These are phyloP conservation scores for Diadumene lineata DNA, from an alignment of 92 coral and sea anemone species.

Conservation along the genomic window DNA sequence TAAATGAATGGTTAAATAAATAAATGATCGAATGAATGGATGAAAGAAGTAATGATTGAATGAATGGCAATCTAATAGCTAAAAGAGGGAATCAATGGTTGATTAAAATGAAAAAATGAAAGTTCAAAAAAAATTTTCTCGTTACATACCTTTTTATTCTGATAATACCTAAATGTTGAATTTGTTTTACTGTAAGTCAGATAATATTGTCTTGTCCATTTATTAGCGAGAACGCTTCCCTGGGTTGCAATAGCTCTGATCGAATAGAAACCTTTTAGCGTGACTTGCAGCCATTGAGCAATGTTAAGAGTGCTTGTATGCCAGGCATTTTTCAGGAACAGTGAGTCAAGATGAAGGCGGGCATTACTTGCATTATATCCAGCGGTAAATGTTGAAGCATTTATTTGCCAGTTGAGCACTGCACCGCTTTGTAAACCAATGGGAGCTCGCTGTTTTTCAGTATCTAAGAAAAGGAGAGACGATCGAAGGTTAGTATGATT, in stretches of 20 bases:
- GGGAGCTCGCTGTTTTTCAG: neutral
- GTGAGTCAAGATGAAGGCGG: constrained; percentile 13
- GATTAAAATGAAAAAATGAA: too few species aligned
- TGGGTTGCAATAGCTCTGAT: constrained; percentile 5
- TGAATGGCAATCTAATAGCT: too few species aligned
- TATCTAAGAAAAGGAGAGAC: neutral
- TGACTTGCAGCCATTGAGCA: constrained; percentile 13
- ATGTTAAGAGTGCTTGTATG: neutral
- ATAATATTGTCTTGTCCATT: neutral
- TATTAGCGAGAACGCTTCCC: neutral
- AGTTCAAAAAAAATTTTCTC: too few species aligned
- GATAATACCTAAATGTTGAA: neutral
- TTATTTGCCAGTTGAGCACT: neutral
- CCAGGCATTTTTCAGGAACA: neutral
- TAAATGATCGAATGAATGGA: too few species aligned
- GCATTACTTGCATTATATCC: neutral
- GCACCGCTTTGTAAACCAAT: constrained; percentile 16
- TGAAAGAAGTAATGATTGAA: too few species aligned
- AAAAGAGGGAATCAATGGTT: too few species aligned
- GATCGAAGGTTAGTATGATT: neutral
- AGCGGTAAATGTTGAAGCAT: neutral
- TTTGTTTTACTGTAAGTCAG: neutral
- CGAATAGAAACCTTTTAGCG: neutral
- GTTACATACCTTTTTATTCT: neutral
- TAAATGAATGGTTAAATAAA: too few species aligned